phyloP scores from a whole-genome alignment of 1,140 invertebrate genomes.

The Microplitis demolitor region DNA sequence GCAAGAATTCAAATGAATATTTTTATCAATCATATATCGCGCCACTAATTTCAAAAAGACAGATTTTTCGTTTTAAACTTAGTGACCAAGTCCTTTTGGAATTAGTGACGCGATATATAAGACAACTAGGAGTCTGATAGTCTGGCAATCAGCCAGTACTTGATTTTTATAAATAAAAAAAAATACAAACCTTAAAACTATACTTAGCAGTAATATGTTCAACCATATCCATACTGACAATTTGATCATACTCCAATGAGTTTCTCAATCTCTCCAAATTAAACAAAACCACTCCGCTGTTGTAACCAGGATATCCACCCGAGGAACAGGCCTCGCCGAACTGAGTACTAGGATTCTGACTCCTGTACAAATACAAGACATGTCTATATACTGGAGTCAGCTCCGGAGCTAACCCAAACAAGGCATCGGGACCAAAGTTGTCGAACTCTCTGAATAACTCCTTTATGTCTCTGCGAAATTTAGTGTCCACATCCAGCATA shows the following conservation, averaged over 20 bases:
- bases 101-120: too few species aligned
- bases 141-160: background rate
- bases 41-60: background rate
- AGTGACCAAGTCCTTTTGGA: too few species aligned
- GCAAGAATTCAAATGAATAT: slow-evolving; percentile 36
- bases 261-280: slow-evolving; percentile 72
- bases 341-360: slow-evolving; percentile 65
- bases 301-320: slow-evolving; percentile 76
- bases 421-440: slow-evolving; percentile 62
- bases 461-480: slow-evolving; percentile 74
- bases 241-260: slow-evolving; percentile 66
- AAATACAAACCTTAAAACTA: slow-evolving; percentile 61
- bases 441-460: slow-evolving; percentile 74
- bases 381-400: slow-evolving; percentile 83
- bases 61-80: too few species aligned
- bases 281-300: slow-evolving; percentile 81
- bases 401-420: slow-evolving; percentile 80
- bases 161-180: background rate
- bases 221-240: slow-evolving; percentile 66
- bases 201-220: slow-evolving; percentile 72
- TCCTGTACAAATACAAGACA: slow-evolving; percentile 73
- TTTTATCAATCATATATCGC: background rate
- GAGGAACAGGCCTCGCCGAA: slow-evolving; percentile 65
- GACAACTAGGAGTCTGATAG: too few species aligned
- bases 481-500: slow-evolving; percentile 81